These are phyloP conservation scores for Dendrolimus punctatus DNA, from an alignment of 1,140 invertebrate species.

Conservation along the genomic window DNA sequence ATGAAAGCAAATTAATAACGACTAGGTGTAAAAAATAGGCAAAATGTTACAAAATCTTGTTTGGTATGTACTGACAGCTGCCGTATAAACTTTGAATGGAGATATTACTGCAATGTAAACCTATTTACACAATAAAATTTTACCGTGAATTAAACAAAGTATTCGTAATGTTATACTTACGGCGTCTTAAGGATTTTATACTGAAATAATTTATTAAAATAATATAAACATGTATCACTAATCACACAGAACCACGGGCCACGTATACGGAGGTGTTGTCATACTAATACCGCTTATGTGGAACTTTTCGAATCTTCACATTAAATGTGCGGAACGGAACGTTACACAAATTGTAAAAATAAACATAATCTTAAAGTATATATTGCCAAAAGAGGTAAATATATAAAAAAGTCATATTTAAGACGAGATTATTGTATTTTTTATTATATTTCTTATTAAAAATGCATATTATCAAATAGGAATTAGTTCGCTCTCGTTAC, in stretches of 20 bases:
- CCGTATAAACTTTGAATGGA: slow-evolving; percentile 18
- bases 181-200: slow-evolving; percentile 35
- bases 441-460: background rate
- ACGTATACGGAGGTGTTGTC: slow-evolving; percentile 66
- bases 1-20: too few relatives aligned
- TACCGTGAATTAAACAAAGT: background rate
- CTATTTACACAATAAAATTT: background rate
- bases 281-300: slow-evolving; percentile 54
- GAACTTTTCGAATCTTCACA: slow-evolving; percentile 51
- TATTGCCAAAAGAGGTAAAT: too few relatives aligned
- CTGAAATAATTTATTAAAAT: slow-evolving; percentile 55
- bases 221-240: slow-evolving; percentile 63
- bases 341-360: slow-evolving; percentile 2
- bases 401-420: too few relatives aligned
- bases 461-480: too few relatives aligned
- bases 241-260: slow-evolving; percentile 52
- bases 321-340: slow-evolving; percentile 28
- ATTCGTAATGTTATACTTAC: slow-evolving; percentile 38
- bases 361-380: too few relatives aligned
- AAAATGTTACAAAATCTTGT: slow-evolving; percentile 24
- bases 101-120: too few relatives aligned
- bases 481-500: too few relatives aligned
- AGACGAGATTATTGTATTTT: background rate
- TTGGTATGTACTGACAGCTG: slow-evolving; percentile 33
- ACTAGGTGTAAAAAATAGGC: background rate